These are phyloP conservation scores for Spheniscus humboldti DNA, from an alignment of 2,797 vertebrate species.

Conservation along the genomic window DNA sequence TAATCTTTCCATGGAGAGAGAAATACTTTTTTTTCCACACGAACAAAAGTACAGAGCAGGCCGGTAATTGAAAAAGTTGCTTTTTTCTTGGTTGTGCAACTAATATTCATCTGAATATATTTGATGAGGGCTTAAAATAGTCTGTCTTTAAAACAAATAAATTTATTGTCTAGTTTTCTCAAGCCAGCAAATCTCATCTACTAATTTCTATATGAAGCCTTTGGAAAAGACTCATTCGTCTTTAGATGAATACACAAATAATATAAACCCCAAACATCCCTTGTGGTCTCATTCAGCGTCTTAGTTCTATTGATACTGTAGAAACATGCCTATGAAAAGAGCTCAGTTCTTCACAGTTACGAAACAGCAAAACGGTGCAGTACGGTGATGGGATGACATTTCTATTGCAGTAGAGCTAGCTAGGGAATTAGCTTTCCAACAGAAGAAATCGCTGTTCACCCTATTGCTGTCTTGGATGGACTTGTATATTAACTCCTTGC, in stretches of 20 bases:
- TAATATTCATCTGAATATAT: not conserved
- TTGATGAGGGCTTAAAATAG: constrained; percentile 3
- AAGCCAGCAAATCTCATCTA: not conserved
- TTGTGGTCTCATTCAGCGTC: not conserved
- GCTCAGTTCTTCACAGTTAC: not conserved
- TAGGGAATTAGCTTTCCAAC: not conserved
- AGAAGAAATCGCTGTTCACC: not conserved
- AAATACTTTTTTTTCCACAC: constrained; percentile 26
- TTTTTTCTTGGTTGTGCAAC: not conserved
- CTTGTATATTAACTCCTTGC: not conserved
- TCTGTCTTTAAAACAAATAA: not conserved
- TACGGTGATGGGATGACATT: not conserved
- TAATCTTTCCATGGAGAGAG: constrained; percentile 22
- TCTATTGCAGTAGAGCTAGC: not conserved
- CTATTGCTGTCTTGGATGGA: not conserved
- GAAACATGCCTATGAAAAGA: not conserved
- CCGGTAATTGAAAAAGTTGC: not conserved
- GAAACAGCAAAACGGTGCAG: not conserved
- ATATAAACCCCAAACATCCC: not conserved
- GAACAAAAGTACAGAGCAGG: not conserved
- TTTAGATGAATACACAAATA: not conserved
- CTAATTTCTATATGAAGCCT: not conserved
- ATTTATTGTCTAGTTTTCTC: not conserved
- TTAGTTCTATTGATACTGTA: not conserved
- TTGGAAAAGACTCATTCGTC: not conserved